Evolutionary conservation across 64 coral and sea anemone genomes (phyloP).

Genomic region (Exaiptasia diaphana): DNA sequence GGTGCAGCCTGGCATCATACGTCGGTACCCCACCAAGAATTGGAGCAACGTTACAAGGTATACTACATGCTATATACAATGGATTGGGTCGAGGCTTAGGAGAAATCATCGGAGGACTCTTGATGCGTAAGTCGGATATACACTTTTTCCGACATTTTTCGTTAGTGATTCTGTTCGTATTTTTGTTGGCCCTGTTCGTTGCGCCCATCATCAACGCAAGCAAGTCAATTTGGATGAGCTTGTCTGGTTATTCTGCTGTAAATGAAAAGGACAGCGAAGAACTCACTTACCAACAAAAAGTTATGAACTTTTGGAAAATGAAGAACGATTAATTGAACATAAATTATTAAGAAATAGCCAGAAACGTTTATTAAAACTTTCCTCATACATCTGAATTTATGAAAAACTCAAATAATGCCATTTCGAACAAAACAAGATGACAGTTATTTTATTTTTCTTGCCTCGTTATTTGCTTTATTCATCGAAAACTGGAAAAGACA

Average conservation of each 20-base stretch:
- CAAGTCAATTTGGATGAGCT: slow-evolving; percentile 69
- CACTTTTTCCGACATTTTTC: slow-evolving; percentile 78
- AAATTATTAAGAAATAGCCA: not conserved
- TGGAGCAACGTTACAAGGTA: slow-evolving; percentile 91
- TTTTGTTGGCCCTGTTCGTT: slow-evolving; percentile 43
- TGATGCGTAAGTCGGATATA: slow-evolving; percentile 57
- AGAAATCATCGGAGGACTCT: slow-evolving; percentile 70
- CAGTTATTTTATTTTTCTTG: too few species aligned
- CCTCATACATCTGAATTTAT: too few species aligned
- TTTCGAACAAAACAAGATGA: too few species aligned
- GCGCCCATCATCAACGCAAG: slow-evolving; percentile 24
- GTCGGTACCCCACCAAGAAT: slow-evolving; percentile 82
- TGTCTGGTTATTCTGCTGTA: slow-evolving; percentile 54
- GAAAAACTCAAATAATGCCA: too few species aligned
- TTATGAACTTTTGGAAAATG: not conserved
- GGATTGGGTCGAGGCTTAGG: slow-evolving; percentile 87
- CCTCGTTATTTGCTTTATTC: too few species aligned
- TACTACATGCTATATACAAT: slow-evolving; percentile 74
- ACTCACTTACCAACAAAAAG: not conserved
- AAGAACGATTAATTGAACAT: slow-evolving; percentile 6
- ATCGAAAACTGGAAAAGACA: too few species aligned
- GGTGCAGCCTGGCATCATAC: slow-evolving; percentile 74
- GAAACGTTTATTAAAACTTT: not conserved
- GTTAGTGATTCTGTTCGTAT: slow-evolving; percentile 55
- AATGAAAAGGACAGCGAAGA: not conserved